phyloP scores from a whole-genome alignment of 1,140 invertebrate genomes.

The Cyphomyrmex costatus region DNA sequence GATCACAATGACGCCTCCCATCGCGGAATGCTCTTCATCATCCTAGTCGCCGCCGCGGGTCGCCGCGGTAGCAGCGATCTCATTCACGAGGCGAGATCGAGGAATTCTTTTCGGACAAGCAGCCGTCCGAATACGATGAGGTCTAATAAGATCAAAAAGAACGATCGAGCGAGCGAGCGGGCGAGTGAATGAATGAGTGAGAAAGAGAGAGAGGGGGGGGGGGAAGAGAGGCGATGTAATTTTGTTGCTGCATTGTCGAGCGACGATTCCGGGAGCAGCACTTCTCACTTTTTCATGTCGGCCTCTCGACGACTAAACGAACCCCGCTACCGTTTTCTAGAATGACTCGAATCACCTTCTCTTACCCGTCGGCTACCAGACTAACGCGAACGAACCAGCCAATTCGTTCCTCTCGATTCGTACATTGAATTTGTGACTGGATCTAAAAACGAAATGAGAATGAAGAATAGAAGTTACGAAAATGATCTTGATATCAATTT shows the following conservation, averaged over 20 bases:
- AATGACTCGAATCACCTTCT: constrained; percentile 65
- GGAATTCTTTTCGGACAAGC: constrained; percentile 72
- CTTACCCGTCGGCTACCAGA: constrained; percentile 44
- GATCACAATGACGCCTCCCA: constrained; percentile 76
- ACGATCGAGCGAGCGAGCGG: neutral
- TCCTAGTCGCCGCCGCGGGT: constrained; percentile 73
- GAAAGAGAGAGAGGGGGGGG: constrained; percentile 20
- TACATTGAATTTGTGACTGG: constrained; percentile 39
- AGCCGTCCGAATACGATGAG: constrained; percentile 67
- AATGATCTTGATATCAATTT: neutral
- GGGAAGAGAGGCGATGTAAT: constrained; percentile 66
- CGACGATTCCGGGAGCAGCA: constrained; percentile 61
- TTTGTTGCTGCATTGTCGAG: constrained; percentile 70
- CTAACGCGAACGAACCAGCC: constrained; percentile 13
- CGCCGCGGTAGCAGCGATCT: constrained; percentile 75
- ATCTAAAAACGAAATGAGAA: neutral
- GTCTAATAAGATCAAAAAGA: constrained; percentile 69
- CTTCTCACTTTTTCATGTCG: constrained; percentile 42
- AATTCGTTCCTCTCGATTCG: constrained; percentile 31
- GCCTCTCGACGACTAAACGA: constrained; percentile 60
- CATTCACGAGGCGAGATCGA: constrained; percentile 73
- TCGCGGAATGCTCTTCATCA: constrained; percentile 74
- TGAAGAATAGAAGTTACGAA: neutral
- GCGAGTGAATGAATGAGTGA: too few species aligned
- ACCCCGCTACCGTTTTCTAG: constrained; percentile 69